phyloP scores from a whole-genome alignment of 2,888 invertebrate genomes.

The Oxycera nigricornis region DNA sequence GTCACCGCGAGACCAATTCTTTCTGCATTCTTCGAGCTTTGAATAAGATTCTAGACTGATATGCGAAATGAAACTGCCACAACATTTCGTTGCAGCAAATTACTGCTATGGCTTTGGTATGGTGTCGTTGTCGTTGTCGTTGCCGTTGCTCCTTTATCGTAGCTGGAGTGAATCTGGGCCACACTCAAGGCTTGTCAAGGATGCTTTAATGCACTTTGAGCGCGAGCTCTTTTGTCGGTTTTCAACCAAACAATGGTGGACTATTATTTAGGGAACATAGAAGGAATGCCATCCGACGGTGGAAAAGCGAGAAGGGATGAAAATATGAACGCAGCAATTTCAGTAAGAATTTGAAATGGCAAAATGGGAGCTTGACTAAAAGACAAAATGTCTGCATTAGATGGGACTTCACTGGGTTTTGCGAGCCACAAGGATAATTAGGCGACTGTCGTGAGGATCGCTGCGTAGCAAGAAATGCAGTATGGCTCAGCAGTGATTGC shows the following conservation, averaged over 20 bases:
- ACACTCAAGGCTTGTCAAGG: not conserved
- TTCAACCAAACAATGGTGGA: not conserved
- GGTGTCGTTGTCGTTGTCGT: not conserved
- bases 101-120: not conserved
- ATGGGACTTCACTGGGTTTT: too few species aligned
- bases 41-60: not conserved
- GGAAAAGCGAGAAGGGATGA: not conserved
- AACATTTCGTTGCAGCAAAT: slow-evolving; percentile 3
- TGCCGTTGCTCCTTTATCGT: not conserved
- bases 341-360: too few species aligned
- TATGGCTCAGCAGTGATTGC: too few species aligned
- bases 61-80: slow-evolving; percentile 6
- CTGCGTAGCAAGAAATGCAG: too few species aligned
- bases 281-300: not conserved
- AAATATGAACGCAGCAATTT: too few species aligned
- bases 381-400: too few species aligned
- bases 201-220: not conserved
- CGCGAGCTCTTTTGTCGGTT: slow-evolving; percentile 6
- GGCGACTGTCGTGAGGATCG: too few species aligned
- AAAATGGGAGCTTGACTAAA: too few species aligned
- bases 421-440: too few species aligned
- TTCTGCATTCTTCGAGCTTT: not conserved
- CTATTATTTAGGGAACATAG: not conserved
- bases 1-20: not conserved
- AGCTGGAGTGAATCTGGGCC: not conserved